A percentile compares a stretch with the other conserved stretches of the same genome.
Conservation (phyloP, 2,113 vertebrate genomes). For the Heterotis niloticus region DNA sequence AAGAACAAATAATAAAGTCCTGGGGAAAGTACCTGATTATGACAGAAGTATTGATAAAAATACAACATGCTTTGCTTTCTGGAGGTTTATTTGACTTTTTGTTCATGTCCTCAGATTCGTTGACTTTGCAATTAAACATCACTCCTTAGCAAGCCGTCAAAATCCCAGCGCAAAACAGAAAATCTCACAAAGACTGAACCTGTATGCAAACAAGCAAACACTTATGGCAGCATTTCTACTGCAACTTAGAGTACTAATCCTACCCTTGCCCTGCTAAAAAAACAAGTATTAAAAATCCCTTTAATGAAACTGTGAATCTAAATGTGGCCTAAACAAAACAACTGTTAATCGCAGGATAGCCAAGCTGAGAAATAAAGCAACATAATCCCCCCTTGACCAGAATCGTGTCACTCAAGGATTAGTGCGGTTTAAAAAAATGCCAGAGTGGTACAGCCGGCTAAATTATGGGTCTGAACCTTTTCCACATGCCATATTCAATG, state of each 20-base stretch:
- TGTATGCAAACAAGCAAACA: not conserved
- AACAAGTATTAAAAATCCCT: too few species aligned
- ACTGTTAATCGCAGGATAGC: not conserved
- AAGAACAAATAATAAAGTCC: not conserved
- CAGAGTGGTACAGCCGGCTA: not conserved
- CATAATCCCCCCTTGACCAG: conserved; percentile 2
- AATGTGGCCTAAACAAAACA: not conserved
- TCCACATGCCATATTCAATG: not conserved
- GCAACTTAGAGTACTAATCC: too few species aligned
- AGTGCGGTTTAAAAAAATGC: conserved; percentile 11
- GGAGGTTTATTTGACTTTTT: not conserved
- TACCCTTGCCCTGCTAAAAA: too few species aligned
- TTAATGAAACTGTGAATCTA: too few species aligned
- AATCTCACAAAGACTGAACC: not conserved
- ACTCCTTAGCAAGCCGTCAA: not conserved
- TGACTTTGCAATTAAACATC: conserved; percentile 4
- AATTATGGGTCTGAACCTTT: conserved; percentile 16
- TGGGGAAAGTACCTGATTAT: not conserved
- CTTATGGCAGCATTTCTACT: too few species aligned
- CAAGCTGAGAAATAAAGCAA: conserved; percentile 8
- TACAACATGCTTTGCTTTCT: not conserved
- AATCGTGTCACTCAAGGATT: conserved; percentile 18
- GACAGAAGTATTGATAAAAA: not conserved
- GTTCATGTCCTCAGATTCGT: not conserved
- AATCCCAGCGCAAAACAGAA: too few species aligned